Conservation (phyloP, 2,888 invertebrate genomes). For the Rhodophaea formosa region DNA sequence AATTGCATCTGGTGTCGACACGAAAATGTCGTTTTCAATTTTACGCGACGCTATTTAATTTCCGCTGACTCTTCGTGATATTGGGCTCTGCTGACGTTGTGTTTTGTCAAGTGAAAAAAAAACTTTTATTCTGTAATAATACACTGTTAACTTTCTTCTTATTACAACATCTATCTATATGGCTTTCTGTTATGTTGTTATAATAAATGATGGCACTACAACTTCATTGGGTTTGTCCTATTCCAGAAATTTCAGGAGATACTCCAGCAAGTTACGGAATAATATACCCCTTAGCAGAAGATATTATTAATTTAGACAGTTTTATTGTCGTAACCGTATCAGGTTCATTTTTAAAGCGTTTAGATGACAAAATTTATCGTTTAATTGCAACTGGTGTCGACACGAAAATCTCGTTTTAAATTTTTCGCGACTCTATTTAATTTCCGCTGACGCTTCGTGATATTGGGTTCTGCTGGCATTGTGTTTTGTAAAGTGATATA, state of each 20-base stretch:
- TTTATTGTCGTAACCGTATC: too few species aligned
- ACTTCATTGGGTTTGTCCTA: too few species aligned
- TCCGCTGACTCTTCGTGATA: conserved; percentile 33
- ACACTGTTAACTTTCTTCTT: too few species aligned
- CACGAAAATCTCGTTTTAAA: conserved; percentile 54
- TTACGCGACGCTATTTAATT: conserved; percentile 60
- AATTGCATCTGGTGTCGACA: conserved; percentile 47
- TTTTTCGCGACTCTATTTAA: conserved; percentile 59
- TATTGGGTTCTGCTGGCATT: not conserved
- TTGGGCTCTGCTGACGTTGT: not conserved
- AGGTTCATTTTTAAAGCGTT: conserved; percentile 11
- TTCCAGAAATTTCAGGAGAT: too few species aligned
- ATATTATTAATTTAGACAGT: too few species aligned
- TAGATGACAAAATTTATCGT: conserved; percentile 38
- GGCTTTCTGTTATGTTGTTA: too few species aligned
- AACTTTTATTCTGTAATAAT: not conserved
- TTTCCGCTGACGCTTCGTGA: conserved; percentile 40
- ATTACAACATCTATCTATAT: too few species aligned
- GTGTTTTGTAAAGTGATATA: not conserved
- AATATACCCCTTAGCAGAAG: too few species aligned
- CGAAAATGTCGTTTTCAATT: conserved; percentile 56
- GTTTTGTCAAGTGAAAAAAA: not conserved
- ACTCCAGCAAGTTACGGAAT: too few species aligned
- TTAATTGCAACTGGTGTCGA: conserved; percentile 45
- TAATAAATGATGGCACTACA: too few species aligned